These are phyloP conservation scores for Sminthurinus aureus DNA, from an alignment of 2,888 invertebrate genomes.

Conservation along the genomic window DNA sequence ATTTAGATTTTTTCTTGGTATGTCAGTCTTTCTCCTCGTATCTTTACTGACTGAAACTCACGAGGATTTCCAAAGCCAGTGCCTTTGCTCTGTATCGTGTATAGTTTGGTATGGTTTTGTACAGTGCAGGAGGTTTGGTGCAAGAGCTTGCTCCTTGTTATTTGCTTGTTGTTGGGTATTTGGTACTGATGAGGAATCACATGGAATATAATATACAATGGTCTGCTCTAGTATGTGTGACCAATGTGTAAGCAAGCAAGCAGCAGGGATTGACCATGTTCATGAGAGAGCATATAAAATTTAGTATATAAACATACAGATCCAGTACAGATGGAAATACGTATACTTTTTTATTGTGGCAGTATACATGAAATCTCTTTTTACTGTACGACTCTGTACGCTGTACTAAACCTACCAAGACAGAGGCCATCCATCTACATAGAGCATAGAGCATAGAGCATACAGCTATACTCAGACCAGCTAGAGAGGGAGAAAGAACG, in stretches of 20 bases:
- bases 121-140: no score
- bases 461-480: background rate
- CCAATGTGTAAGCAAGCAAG: background rate
- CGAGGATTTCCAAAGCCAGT: background rate
- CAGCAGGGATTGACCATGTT: background rate
- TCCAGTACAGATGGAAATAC: no score
- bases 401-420: no score
- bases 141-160: no score
- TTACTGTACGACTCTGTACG: no score
- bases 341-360: no score
- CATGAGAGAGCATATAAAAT: background rate
- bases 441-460: no score
- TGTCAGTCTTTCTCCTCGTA: slow-evolving; percentile 8
- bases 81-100: background rate
- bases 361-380: no score
- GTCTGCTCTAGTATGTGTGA: background rate
- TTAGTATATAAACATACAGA: no score
- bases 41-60: slow-evolving; percentile 14
- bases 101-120: no score
- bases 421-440: background rate
- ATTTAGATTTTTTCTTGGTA: slow-evolving; percentile 8
- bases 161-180: no score
- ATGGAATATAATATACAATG: background rate
- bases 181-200: background rate
- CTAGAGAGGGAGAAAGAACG: background rate